phyloP scores from a whole-genome alignment of 2,888 invertebrate genomes.

The Phlogophora meticulosa region DNA sequence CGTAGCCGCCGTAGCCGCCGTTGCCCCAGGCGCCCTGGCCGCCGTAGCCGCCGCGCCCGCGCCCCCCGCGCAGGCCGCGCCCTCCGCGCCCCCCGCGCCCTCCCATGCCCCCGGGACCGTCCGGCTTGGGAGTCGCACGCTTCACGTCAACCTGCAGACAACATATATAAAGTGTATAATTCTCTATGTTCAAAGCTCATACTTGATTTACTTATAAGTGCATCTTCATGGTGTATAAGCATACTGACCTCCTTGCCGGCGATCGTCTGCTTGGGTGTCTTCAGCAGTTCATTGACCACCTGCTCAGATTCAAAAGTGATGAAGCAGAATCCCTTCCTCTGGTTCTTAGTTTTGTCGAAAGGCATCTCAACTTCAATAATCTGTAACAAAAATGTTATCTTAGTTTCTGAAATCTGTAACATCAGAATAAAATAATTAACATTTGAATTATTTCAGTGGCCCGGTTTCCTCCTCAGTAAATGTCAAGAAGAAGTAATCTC shows the following conservation, averaged over 20 bases:
- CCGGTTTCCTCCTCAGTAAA: constrained; percentile 85
- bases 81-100: constrained; percentile 93
- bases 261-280: constrained; percentile 98
- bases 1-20: constrained; percentile 93
- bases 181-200: background rate
- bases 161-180: background rate
- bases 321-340: constrained; percentile 99
- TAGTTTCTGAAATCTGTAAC: background rate
- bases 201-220: background rate
- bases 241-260: constrained; percentile 96
- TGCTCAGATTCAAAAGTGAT: constrained; percentile 99
- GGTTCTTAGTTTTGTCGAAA: constrained; percentile 99
- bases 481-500: constrained; percentile 84
- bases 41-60: constrained; percentile 93
- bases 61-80: constrained; percentile 93
- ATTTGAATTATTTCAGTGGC: constrained; percentile 80
- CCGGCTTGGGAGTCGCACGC: constrained; percentile 97
- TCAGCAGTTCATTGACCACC: constrained; percentile 97
- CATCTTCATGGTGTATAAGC: constrained; percentile 1
- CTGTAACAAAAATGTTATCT: constrained; percentile 87
- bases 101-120: constrained; percentile 93
- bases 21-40: constrained; percentile 93
- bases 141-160: constrained; percentile 96
- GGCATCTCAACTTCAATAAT: constrained; percentile 99
- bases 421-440: background rate